These are phyloP conservation scores for Brassicogethes aeneus DNA, from an alignment of 2,888 invertebrate species.

Conservation along the genomic window DNA sequence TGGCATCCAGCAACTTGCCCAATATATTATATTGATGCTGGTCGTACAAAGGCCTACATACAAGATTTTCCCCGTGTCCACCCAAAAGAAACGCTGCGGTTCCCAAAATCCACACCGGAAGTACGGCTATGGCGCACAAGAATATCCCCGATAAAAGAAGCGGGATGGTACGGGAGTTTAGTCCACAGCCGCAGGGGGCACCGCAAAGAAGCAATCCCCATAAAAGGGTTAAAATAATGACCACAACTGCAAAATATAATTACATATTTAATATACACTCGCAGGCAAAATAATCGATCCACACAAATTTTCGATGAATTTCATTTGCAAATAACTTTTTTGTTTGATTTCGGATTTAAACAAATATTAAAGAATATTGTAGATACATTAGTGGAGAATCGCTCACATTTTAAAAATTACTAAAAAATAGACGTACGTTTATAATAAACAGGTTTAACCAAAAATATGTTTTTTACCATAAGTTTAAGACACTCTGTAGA, in stretches of 20 bases:
- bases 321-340: too few relatives aligned
- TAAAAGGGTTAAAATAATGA: conserved; percentile 43
- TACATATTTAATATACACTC: too few relatives aligned
- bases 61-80: conserved; percentile 58
- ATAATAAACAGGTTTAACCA: too few relatives aligned
- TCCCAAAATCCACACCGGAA: conserved; percentile 52
- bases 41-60: conserved; percentile 65
- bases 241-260: conserved; percentile 34
- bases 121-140: conserved; percentile 49
- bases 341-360: too few relatives aligned
- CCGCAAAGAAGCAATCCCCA: conserved; percentile 45
- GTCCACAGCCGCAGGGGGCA: conserved; percentile 39
- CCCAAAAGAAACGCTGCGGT: conserved; percentile 51
- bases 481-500: too few relatives aligned
- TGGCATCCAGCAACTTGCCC: conserved; percentile 56
- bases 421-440: too few relatives aligned
- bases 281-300: too few relatives aligned
- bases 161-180: conserved; percentile 33
- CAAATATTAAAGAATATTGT: too few relatives aligned
- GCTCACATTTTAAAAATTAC: too few relatives aligned
- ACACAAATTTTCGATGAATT: too few relatives aligned
- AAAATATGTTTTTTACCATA: too few relatives aligned
- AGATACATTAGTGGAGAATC: too few relatives aligned
- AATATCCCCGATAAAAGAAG: conserved; percentile 42
- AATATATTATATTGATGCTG: conserved; percentile 55